These are phyloP conservation scores for Tridacna crocea DNA, from an alignment of 2,888 invertebrate genomes.

Conservation along the genomic window DNA sequence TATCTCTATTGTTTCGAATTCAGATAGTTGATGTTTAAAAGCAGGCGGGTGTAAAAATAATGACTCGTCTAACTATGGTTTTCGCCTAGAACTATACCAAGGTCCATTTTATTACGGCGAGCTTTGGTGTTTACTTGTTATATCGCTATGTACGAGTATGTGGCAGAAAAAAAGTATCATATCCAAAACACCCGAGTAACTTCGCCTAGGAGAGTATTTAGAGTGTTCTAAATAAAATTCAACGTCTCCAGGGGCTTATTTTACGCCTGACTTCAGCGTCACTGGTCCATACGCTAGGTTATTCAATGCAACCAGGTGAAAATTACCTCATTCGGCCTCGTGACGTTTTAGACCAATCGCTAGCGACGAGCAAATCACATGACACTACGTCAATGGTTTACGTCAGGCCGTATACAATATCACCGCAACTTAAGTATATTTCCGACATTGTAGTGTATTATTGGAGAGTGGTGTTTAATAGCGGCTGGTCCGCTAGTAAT, in stretches of 20 bases:
- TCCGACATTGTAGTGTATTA: constrained; percentile 44
- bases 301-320: constrained; percentile 27
- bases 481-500: constrained; percentile 76
- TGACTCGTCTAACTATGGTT: not conserved
- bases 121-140: no score
- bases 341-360: constrained; percentile 14
- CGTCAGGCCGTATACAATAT: constrained; percentile 30
- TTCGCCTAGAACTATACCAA: not conserved
- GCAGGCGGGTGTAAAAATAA: not conserved
- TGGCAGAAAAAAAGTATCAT: not conserved
- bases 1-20: no score
- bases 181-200: not conserved
- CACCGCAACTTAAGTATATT: constrained; percentile 20
- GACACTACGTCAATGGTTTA: constrained; percentile 26
- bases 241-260: not conserved
- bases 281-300: constrained; percentile 3
- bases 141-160: not conserved
- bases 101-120: not conserved
- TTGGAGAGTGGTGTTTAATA: constrained; percentile 36
- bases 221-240: no score
- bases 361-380: not conserved
- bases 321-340: constrained; percentile 25
- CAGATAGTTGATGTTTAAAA: no score
- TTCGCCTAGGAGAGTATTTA: no score
- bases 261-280: not conserved